A percentile compares a stretch with the other conserved stretches of the same genome.
Conservation (phyloP, 2,113 vertebrate species). For the Thomomys bottae region DNA sequence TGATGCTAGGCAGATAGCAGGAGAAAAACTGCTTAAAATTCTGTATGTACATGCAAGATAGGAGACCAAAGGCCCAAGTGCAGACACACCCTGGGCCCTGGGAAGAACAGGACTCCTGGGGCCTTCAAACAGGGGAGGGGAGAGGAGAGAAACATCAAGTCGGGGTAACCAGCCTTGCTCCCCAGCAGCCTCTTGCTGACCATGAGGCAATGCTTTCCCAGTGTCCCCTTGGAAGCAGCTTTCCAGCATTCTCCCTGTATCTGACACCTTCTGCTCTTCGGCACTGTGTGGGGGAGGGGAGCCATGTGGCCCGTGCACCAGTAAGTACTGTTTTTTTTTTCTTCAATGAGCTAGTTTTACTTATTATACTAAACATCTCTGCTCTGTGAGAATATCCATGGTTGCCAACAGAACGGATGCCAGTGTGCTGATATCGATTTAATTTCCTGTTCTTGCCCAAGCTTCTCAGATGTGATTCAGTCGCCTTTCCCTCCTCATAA, state of each 20-base stretch:
- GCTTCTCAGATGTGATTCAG: neutral
- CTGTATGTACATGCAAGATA: too few relatives aligned
- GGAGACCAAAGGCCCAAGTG: too few relatives aligned
- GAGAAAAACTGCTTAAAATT: too few relatives aligned
- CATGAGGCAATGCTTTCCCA: neutral
- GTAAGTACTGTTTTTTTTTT: neutral
- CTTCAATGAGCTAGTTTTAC: conserved; percentile 12
- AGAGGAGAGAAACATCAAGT: too few relatives aligned
- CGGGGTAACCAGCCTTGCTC: too few relatives aligned
- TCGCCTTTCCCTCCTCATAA: neutral
- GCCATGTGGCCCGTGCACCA: neutral
- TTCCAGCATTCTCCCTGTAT: neutral
- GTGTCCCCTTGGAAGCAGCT: too few relatives aligned
- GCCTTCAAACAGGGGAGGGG: neutral
- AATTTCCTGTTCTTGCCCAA: neutral
- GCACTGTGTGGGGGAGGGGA: neutral
- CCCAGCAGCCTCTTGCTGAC: neutral
- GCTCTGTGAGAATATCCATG: neutral
- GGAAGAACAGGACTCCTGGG: neutral
- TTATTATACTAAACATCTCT: neutral
- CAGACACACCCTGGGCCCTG: neutral
- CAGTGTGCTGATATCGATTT: neutral
- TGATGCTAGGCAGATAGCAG: too few relatives aligned
- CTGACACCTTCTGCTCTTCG: neutral
- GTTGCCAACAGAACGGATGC: neutral